Evolutionary conservation across 2,113 vertebrate genomes (phyloP), one percentile per base, ranked within the genome.

Genomic region (Lagopus leucura): DNA sequence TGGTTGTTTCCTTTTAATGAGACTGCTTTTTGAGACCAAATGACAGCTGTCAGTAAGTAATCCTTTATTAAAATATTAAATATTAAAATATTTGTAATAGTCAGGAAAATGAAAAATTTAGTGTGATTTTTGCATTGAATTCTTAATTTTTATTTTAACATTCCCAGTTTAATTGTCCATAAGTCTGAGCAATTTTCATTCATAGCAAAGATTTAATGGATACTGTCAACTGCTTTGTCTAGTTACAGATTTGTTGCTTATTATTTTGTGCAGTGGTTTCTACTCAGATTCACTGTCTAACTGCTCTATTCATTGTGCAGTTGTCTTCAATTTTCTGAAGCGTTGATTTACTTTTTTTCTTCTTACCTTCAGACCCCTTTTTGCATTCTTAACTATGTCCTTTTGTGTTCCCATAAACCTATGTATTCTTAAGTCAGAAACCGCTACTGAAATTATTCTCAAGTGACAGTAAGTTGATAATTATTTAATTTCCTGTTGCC

Each of bases 11-110:
- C 55, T 87, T 91, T 60, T 60, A 4, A 61, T 64, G n/a, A 66
- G 72, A 17, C 25, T 95, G 65, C 67, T 76, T 84, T 90, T 84
- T 78, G 77, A 88, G 38, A 55, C 12, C 34, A 64, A 66, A 60
- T 89, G 89, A 54, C 92, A 80, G 24, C 58, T 92, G 27, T 70
- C 69, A 50, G 2, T 86, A 88, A 93, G 60, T 69, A 85, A 85
- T 87, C 30, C 50, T 71, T 38, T 38, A 38, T 38, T 38, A 38
- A 38, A 38, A 38, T 38, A 38, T 38, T 38, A 38, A 38, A 38
- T 38, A 38, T 38, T 38, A 9, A 38, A 38, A 9, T 3, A 5
- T 77, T 52, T 69, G 28, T 32, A 66, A 11, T 40, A 74, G 21
- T 74, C 48, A 88, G 45, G 76, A 30, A 90, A 92, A 17, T 80